Evolutionary conservation across 2,888 invertebrate genomes (phyloP).

Genomic region (Anodontia alba): DNA sequence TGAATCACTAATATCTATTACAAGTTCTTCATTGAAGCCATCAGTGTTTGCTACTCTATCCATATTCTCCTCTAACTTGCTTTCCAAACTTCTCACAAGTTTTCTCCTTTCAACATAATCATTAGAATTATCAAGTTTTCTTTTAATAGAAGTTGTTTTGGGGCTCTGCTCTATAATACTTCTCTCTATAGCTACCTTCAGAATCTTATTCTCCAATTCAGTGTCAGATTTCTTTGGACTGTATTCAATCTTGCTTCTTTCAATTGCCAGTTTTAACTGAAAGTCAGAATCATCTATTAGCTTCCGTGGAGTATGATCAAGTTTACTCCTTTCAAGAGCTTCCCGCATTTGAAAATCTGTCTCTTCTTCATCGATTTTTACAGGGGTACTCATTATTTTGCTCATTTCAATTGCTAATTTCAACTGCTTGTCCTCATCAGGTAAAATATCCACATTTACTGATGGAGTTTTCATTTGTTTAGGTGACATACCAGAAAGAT

Average conservation of each 20-base stretch:
- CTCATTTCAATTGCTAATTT: conserved; percentile 4
- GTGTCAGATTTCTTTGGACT: background rate
- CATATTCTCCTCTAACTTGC: background rate
- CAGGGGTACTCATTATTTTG: background rate
- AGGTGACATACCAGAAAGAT: background rate
- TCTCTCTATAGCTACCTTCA: conserved; percentile 35
- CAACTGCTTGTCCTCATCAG: background rate
- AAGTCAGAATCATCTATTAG: background rate
- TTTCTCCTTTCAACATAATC: background rate
- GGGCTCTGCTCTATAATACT: conserved; percentile 26
- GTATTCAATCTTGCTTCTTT: conserved; percentile 8
- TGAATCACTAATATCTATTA: background rate
- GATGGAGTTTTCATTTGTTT: background rate
- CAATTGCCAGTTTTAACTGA: conserved; percentile 9
- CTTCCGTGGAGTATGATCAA: background rate
- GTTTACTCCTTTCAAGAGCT: conserved; percentile 6
- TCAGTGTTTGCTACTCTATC: background rate
- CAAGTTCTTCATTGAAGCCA: background rate
- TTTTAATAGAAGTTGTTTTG: background rate
- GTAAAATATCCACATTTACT: background rate
- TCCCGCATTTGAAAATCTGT: background rate
- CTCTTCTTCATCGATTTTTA: background rate
- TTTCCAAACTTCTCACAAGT: background rate
- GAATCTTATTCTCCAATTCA: conserved; percentile 23
- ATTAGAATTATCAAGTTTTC: background rate